Evolutionary conservation across 2,113 vertebrate genomes (phyloP).

Genomic region (Ranitomeya imitator): DNA sequence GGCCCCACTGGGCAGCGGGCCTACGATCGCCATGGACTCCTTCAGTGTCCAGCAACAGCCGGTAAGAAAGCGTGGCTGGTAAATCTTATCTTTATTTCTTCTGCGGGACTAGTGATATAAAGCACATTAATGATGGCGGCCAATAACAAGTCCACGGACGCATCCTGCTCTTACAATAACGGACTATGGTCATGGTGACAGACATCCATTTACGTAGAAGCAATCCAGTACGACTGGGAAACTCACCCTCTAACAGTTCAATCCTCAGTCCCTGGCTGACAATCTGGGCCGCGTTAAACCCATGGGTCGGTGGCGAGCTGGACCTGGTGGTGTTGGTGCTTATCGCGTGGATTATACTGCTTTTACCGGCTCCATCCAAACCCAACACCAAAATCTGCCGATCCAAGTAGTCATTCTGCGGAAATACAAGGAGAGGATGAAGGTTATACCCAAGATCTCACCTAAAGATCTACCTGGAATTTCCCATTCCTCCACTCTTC

Average conservation of each 20-base stretch:
- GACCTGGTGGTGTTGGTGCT: constrained; percentile 67
- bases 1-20: too few species aligned
- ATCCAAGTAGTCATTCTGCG: constrained; percentile 71
- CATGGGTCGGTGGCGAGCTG: constrained; percentile 77
- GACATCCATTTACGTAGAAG: not conserved
- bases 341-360: constrained; percentile 84
- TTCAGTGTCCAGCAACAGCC: too few species aligned
- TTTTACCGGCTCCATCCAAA: constrained; percentile 88
- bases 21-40: too few species aligned
- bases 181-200: too few species aligned
- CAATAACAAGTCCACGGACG: too few species aligned
- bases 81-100: too few species aligned
- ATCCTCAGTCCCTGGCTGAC: constrained; percentile 75
- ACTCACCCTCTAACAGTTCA: constrained; percentile 89
- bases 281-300: constrained; percentile 87
- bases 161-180: not conserved
- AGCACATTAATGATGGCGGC: too few species aligned
- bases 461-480: not conserved
- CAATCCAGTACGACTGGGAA: not conserved
- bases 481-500: too few species aligned
- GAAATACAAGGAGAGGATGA: not conserved
- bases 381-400: constrained; percentile 89
- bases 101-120: too few species aligned
- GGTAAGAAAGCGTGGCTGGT: too few species aligned
- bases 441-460: not conserved